phyloP scores from a whole-genome alignment of 23 tunicate species.

The Styela plicata region DNA sequence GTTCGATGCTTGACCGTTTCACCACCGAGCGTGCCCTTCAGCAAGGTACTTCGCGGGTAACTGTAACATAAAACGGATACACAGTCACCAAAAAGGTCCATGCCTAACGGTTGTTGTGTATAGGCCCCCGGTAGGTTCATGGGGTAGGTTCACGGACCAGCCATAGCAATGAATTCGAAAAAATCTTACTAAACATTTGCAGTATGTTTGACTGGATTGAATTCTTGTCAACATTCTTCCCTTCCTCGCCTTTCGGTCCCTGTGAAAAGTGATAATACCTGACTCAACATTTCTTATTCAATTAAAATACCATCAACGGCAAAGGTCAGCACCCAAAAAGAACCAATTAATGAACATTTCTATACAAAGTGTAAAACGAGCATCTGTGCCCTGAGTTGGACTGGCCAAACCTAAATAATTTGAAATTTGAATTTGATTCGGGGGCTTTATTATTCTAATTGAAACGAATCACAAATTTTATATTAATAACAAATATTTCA shows the following conservation, averaged over 20 bases:
- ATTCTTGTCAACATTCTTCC: constrained; percentile 13
- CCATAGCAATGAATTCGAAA: too few relatives aligned
- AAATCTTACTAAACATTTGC: neutral
- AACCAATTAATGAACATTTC: neutral
- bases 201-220: neutral
- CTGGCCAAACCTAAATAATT: neutral
- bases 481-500: too few relatives aligned
- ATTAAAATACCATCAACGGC: neutral
- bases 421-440: too few relatives aligned
- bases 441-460: too few relatives aligned
- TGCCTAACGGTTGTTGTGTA: too few relatives aligned
- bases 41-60: too few relatives aligned
- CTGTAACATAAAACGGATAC: neutral
- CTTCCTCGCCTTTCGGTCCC: constrained; percentile 31
- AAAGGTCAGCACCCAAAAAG: neutral
- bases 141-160: too few relatives aligned
- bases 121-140: too few relatives aligned
- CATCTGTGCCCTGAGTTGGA: neutral
- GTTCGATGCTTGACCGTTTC: too few relatives aligned
- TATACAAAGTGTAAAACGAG: neutral
- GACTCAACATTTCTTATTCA: neutral
- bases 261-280: neutral
- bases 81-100: neutral
- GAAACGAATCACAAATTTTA: too few relatives aligned
- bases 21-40: too few relatives aligned